Base-by-base conservation (phyloP, 2,113 vertebrate genomes). In the Dicentrarchus labrax region DNA sequence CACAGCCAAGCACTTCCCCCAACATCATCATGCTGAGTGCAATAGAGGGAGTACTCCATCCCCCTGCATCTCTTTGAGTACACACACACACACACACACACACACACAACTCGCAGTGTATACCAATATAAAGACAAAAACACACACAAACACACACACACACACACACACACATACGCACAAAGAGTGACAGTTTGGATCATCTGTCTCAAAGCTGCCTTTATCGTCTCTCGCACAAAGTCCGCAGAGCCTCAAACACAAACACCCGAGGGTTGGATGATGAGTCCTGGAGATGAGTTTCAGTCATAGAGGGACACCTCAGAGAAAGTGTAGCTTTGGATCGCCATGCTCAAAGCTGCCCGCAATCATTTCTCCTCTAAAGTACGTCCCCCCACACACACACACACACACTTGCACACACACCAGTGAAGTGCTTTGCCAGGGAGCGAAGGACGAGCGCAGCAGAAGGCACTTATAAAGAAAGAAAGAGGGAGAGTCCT, bases 401-500 rank as follows among this genome's bases (percentile, higher is more conserved):
- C 69, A 74, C 30, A 48, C 59, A 66, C 68, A 69, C 75, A 64
- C 48, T 45, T 51, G 78, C 21, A 54, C 57, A 62, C 56, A 75
- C 38, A 48, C 57, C 8, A 65, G 41, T 30, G 47, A 73, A 80
- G 82, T 80, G 75, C 62, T 86, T 82, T 65, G 60, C 7, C 16
- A 76, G 64, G 64, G 82, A 79, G 50, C 6, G 64, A 86, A 88
- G 86, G 80, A 88, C 78, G 51, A 60, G 67, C 1, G 5, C 17
- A 19, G 80, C 82, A 80, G 79, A 78, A 76, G 81, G 82, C 85
- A 72, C 86, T 90, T 84, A 77, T 39, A 66, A 67, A 84, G 59
- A 75, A 80, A 91, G 89, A 91, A 78, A 89, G 86, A 86, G 80
- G 83, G 72, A 88, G 91, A 91, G 91, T 91, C 91, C 90, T 92